Conservation (phyloP, 2,888 invertebrate genomes). For the Syrista parreyssii region DNA sequence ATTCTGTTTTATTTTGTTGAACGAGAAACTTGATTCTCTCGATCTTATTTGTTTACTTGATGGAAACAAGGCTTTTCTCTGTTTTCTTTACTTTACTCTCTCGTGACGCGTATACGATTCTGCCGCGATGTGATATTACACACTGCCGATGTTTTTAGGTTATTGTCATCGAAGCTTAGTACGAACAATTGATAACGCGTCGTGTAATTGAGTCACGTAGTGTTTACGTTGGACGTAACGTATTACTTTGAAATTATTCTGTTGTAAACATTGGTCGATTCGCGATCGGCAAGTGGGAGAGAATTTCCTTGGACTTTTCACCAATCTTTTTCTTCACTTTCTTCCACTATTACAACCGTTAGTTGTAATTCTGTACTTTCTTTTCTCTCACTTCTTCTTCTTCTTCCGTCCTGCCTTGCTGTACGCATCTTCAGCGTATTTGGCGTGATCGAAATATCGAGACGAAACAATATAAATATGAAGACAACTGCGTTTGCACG, state of each 20-base stretch:
- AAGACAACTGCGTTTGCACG: too few species aligned
- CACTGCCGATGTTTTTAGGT: constrained; percentile 18
- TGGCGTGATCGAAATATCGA: neutral
- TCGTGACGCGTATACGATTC: neutral
- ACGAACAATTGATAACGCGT: neutral
- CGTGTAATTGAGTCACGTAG: too few species aligned
- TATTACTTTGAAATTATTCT: too few species aligned
- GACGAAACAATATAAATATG: neutral
- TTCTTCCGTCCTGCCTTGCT: neutral
- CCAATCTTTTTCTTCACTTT: neutral
- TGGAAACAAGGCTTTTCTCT: neutral
- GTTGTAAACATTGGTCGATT: too few species aligned
- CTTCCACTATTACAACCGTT: neutral
- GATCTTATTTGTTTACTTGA: neutral
- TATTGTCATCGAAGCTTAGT: constrained; percentile 1
- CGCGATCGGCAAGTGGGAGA: neutral
- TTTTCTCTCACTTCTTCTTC: neutral
- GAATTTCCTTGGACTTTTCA: neutral
- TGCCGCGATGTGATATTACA: constrained; percentile 21
- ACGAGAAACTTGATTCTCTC: neutral
- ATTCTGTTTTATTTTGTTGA: neutral
- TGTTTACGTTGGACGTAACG: too few species aligned
- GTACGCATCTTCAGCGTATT: neutral
- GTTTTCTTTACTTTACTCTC: neutral
- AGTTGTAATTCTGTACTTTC: neutral